Evolutionary conservation across 2,113 vertebrate species (phyloP), one percentile per base, ranked within the genome.

Genomic region (Labeo rohita): DNA sequence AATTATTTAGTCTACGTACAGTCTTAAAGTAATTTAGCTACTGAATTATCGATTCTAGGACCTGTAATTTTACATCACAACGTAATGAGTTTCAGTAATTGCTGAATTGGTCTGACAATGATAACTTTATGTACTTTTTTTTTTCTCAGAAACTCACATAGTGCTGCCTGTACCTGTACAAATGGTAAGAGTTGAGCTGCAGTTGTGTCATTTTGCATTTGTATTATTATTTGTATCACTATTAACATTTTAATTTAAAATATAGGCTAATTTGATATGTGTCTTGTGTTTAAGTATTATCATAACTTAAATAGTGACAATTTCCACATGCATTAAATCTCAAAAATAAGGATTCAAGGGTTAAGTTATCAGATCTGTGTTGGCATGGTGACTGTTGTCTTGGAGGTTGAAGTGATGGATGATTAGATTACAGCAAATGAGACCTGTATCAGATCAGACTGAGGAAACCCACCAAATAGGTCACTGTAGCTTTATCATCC

Each of bases 101-200:
- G n/a, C 10, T 36, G 6, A 77, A 16, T 9, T 23, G 2, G 2
- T 50, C 21, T 68, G 45, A 66, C 49, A 65, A 65, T 65, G 8
- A 16, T 52, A 68, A 36, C 45, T 28, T n/a, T n/a, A 4, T 21
- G 1, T 81, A 23, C 45, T 68, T 1, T 13, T 11, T 66, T 1
- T 18, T 66, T 52, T 81, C 16, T 49, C 80, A 82, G 80, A 82
- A 39, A 8, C 52, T 21, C 5, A 18, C 8, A 54, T 5, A 52
- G 7, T 8, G 81, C 68, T 59, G 23, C 59, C 45, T 65, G 15
- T 2, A 13, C 61, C 39, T 65, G 63, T 52, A 45, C 9, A 72
- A 34, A 89, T 89, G 88, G 88, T 89, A 87, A 87, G 88, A 50
- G 28, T 6, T 21, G 7, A 18, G 23, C 18, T 28, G 34, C 73